Evolutionary conservation across 2,888 invertebrate species (phyloP), one percentile per base, ranked within the genome.

Genomic region (Idaea dimidiata): DNA sequence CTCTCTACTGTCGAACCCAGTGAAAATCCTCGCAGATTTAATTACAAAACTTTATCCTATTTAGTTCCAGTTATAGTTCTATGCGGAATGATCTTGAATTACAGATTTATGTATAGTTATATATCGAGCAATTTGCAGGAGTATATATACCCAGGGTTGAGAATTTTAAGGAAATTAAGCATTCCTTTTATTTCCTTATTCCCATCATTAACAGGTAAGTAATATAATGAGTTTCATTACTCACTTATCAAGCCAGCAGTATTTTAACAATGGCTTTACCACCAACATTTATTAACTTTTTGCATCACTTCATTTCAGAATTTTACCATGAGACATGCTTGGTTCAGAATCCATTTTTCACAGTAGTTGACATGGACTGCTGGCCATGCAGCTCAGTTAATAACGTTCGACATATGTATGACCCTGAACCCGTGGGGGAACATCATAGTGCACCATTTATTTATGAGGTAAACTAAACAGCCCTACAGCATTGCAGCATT

Each of bases 311-410:
- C 24, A 80, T 94, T 84, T 73, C 88, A 94, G 97, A 95, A 82
- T 93, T 95, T 57, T 97, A 97, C 76, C 97, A 97, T 89, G 97
- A 97, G 86, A 95, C 96, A 77, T 97, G 97, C 81, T 88, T 97
- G 54, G 87, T 97, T 72, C 95, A 95, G 80, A 97, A 97, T 88
- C 97, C 97, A 16, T 96, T 95, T 80, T 97, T 97, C 81, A 94
- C 95, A 80, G 94, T 97, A 10, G 93, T 94, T n/a, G 96, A 96
- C 76, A 95, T 97, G 93, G 97, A 97, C 79, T 97, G 97, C 80
- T 96, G 96, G 94, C 97, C 97, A 0, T 97, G 97, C 77, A 95
- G 95, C 77, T 89, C 94, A 73, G 94, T 96, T 0, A 93, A 93
- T 70, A 94, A 94, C 75, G 93, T 97, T 54, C 89, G 95, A 62